phyloP scores from a whole-genome alignment of 1,140 invertebrate genomes.

The Drosophila mayri region DNA sequence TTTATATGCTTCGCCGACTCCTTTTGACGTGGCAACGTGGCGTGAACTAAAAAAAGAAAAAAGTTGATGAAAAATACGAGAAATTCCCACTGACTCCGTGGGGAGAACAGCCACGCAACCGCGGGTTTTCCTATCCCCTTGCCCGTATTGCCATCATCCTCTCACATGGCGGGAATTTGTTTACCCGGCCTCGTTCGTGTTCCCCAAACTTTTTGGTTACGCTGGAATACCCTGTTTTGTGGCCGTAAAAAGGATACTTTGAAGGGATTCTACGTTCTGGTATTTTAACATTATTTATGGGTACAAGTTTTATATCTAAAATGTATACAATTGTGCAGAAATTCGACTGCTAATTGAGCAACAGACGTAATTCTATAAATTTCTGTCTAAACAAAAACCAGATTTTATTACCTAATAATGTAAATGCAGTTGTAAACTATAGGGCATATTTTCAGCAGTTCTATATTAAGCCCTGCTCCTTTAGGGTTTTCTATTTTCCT shows the following conservation, averaged over 20 bases:
- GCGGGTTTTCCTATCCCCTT: conserved; percentile 10
- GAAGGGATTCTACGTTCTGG: background rate
- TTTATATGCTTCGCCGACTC: conserved; percentile 75
- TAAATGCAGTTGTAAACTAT: background rate
- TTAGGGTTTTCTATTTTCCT: conserved; percentile 24
- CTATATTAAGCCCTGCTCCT: background rate
- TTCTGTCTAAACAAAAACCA: no score
- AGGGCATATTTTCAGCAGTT: conserved; percentile 1
- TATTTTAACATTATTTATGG: background rate
- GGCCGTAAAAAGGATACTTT: background rate
- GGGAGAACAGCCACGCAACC: conserved; percentile 54
- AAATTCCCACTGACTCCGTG: conserved; percentile 41
- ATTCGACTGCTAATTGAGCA: no score
- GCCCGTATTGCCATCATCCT: conserved; percentile 21
- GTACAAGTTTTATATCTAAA: background rate
- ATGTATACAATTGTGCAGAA: no score
- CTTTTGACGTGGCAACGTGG: conserved; percentile 60
- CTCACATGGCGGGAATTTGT: conserved; percentile 59
- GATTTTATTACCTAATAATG: background rate
- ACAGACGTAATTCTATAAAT: background rate
- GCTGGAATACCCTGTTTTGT: conserved; percentile 8
- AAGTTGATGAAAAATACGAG: conserved; percentile 21
- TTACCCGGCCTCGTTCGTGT: conserved; percentile 34
- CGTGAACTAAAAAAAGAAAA: conserved; percentile 35
- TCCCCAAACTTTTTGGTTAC: background rate